Conservation (phyloP, 2,888 invertebrate genomes). For the Sceliomorpha sp. region DNA sequence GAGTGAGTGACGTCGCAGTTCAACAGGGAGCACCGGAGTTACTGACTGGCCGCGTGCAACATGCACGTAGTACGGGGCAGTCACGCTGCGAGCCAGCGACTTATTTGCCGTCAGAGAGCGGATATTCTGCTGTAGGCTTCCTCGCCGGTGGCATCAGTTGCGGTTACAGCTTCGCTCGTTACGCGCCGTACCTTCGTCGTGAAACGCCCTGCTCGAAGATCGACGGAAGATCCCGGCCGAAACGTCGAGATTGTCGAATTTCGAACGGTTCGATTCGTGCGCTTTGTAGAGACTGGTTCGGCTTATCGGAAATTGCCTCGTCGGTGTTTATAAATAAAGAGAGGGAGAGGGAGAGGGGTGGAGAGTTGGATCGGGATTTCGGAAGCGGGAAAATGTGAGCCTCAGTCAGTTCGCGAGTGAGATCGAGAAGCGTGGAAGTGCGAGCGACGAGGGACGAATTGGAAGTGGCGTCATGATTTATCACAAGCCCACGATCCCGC, state of each 20-base stretch:
- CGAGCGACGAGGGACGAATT: not conserved
- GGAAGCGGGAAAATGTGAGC: conserved; percentile 7
- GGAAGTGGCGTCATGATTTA: conserved; percentile 74
- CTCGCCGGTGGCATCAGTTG: conserved; percentile 61
- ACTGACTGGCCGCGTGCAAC: conserved; percentile 36
- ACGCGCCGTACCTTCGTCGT: conserved; percentile 1
- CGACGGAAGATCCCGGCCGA: too few species aligned
- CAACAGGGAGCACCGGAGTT: conserved; percentile 37
- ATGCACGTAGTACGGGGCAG: conserved; percentile 45
- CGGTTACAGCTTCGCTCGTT: conserved; percentile 8
- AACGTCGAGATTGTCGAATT: too few species aligned
- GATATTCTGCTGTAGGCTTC: conserved; percentile 64
- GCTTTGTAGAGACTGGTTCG: too few species aligned
- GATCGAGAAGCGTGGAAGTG: not conserved
- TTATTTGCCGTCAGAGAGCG: conserved; percentile 49
- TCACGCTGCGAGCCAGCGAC: conserved; percentile 40
- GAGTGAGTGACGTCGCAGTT: conserved; percentile 22
- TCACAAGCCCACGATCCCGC: conserved; percentile 78
- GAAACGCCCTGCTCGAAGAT: not conserved
- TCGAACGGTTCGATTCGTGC: too few species aligned
- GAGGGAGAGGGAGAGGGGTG: too few species aligned
- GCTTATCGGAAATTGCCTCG: too few species aligned
- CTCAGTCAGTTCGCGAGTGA: conserved; percentile 1
- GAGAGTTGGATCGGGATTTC: too few species aligned
- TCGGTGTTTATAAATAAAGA: too few species aligned